Percentiles rank a stretch among this genome's conserved stretches.
phyloP scores from a whole-genome alignment of 2,888 invertebrate species.

The Tanytarsus gracilentus region DNA sequence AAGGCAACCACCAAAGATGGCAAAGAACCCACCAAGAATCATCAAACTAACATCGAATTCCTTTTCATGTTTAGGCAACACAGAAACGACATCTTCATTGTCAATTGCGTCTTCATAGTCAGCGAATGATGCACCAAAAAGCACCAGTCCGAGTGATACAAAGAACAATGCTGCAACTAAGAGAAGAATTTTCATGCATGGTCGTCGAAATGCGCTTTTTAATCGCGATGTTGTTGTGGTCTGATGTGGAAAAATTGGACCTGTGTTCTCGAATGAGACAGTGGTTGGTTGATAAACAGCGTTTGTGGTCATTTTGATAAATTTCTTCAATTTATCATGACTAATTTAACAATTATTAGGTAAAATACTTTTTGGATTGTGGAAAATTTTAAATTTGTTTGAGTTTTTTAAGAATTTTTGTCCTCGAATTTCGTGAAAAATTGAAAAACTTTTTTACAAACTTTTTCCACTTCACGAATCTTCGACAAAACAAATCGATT shows the following conservation, averaged over 20 bases:
- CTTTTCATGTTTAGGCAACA: conserved; percentile 32
- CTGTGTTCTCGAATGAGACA: conserved; percentile 58
- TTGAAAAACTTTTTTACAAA: too few species aligned
- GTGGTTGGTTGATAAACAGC: conserved; percentile 72
- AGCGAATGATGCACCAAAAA: conserved; percentile 54
- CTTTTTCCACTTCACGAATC: too few species aligned
- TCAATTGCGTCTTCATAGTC: conserved; percentile 48
- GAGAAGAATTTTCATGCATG: conserved; percentile 36
- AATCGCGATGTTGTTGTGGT: conserved; percentile 36
- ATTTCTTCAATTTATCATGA: too few species aligned
- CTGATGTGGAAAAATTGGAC: conserved; percentile 38
- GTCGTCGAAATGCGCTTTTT: conserved; percentile 35
- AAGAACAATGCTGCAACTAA: conserved; percentile 37
- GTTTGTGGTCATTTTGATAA: too few species aligned
- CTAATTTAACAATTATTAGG: too few species aligned
- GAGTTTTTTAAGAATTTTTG: too few species aligned
- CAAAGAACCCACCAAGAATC: conserved; percentile 53
- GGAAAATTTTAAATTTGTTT: too few species aligned
- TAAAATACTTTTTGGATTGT: too few species aligned
- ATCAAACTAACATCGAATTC: conserved; percentile 47
- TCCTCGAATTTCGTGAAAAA: too few species aligned
- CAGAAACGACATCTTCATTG: conserved; percentile 38
- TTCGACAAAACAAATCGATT: too few species aligned
- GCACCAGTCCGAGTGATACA: conserved; percentile 47
- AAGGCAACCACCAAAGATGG: conserved; percentile 52